Evolutionary conservation across 1,140 invertebrate species (phyloP), one percentile per base, ranked within the genome.

Genomic region (Radopholus similis): DNA sequence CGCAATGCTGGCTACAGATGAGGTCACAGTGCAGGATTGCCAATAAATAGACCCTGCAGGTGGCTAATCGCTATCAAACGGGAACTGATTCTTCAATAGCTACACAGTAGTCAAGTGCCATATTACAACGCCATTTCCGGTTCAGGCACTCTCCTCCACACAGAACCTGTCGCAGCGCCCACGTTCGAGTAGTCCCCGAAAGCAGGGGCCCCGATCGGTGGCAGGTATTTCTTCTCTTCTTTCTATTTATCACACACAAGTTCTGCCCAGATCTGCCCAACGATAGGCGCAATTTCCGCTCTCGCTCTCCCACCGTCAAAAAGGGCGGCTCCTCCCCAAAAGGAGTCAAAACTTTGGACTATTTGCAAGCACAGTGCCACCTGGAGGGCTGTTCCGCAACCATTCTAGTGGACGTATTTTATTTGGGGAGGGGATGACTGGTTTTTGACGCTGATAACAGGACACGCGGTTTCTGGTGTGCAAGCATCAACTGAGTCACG

Each of bases 401-500:
- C 23, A 74, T 81, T 58, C 58, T 81, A 55, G 78, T 81, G 18
- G 72, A 81, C 40, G 78, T 80, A 60, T 64, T n/a, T n/a, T n/a
- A n/a, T n/a, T n/a, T n/a, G n/a, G n/a, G 77, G 63, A 13, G 28
- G 30, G 18, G 18, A 30, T 72, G 28, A 32, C 11, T 34, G 23
- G 11, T 42, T 71, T 21, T 35, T 34, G 8, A 9, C 18, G 58
- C n/a, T 74, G 34, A 13, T 18, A 8, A 70, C 42, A 81, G 78
- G 72, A 82, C 32, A 66, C 76, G 4, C 67, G 76, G n/a, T 81
- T 81, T 49, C 68, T 82, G 35, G 65, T 82, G 15, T 81, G 79
- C 55, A 82, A 82, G 35, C 79, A 81, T 57, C 79, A 81, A 40
- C 56, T 81, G 9, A 66, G 74, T 23, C 79, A 81, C 64, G 78